phyloP scores from a whole-genome alignment of 2,888 invertebrate species.

The Buathra laborator region DNA sequence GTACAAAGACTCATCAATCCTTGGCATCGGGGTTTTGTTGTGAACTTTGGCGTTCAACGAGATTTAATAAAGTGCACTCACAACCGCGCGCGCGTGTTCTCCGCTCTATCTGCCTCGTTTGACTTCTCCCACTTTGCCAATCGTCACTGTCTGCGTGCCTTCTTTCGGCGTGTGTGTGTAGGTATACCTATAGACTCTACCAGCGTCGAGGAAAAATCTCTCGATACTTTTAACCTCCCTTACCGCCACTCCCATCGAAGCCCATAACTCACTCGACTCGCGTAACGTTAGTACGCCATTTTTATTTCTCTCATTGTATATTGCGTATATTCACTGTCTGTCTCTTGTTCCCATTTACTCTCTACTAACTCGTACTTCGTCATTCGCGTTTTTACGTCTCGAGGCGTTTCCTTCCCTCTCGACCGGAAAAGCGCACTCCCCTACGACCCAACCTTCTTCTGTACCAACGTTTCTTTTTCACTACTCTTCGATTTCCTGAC shows the following conservation, averaged over 20 bases:
- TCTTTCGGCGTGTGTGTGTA: background rate
- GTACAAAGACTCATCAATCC: slow-evolving; percentile 32
- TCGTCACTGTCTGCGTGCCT: background rate
- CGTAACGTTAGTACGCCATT: slow-evolving; percentile 42
- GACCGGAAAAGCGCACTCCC: slow-evolving; percentile 53
- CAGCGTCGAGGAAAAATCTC: slow-evolving; percentile 28
- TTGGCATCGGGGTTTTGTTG: background rate
- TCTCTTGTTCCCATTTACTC: slow-evolving; percentile 3
- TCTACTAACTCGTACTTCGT: slow-evolving; percentile 20
- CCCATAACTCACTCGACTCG: slow-evolving; percentile 55
- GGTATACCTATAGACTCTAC: slow-evolving; percentile 33
- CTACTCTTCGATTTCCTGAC: slow-evolving; percentile 1
- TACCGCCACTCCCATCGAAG: slow-evolving; percentile 27
- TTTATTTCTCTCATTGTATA: slow-evolving; percentile 51
- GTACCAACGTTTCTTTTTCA: slow-evolving; percentile 17
- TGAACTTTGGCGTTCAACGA: slow-evolving; percentile 21
- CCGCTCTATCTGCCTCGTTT: slow-evolving; percentile 27
- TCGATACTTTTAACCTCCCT: slow-evolving; percentile 43
- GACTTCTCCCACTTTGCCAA: slow-evolving; percentile 7
- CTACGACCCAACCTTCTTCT: slow-evolving; percentile 39
- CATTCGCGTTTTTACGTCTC: slow-evolving; percentile 28
- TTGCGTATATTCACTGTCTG: slow-evolving; percentile 19
- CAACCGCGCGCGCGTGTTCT: background rate
- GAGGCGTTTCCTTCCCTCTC: slow-evolving; percentile 52
- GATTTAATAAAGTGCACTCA: slow-evolving; percentile 26